These are phyloP conservation scores for Oreochromis spilurus DNA, from an alignment of 2,113 vertebrate species.

Conservation along the genomic window DNA sequence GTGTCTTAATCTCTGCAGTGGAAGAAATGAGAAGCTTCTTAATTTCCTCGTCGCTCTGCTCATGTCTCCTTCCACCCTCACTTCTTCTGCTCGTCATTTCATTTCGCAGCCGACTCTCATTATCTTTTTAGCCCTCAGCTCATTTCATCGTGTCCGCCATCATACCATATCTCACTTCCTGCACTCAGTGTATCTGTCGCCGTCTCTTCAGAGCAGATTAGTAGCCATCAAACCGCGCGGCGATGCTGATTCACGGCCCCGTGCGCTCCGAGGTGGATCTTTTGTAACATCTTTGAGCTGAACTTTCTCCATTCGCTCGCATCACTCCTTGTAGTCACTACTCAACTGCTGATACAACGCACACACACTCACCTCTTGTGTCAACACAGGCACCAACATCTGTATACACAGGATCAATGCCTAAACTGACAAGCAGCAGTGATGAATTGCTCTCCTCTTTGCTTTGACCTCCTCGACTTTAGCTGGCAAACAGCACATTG, in stretches of 20 bases:
- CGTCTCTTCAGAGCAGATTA: conserved; percentile 25
- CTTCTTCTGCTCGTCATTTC: not conserved
- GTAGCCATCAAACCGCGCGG: not conserved
- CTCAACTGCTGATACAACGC: not conserved
- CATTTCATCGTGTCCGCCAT: not conserved
- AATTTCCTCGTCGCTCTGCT: not conserved
- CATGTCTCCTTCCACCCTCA: not conserved
- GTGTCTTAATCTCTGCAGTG: not conserved
- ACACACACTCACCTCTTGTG: not conserved
- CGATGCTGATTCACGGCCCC: conserved; percentile 5
- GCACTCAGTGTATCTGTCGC: not conserved
- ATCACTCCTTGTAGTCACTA: not conserved
- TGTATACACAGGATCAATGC: not conserved
- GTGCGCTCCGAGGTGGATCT: conserved; percentile 3
- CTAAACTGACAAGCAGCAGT: not conserved
- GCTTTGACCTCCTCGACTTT: not conserved
- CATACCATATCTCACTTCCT: not conserved
- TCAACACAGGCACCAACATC: not conserved
- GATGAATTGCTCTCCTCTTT: not conserved
- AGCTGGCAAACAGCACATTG: not conserved
- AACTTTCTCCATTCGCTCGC: not conserved
- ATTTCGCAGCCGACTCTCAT: not conserved
- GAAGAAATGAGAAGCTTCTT: not conserved
- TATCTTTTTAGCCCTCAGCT: not conserved
- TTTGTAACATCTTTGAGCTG: not conserved